A percentile compares a stretch with the other conserved stretches of the same genome.
These are phyloP conservation scores for Ranitomeya variabilis DNA, from an alignment of 2,113 vertebrate species.

Conservation along the genomic window DNA sequence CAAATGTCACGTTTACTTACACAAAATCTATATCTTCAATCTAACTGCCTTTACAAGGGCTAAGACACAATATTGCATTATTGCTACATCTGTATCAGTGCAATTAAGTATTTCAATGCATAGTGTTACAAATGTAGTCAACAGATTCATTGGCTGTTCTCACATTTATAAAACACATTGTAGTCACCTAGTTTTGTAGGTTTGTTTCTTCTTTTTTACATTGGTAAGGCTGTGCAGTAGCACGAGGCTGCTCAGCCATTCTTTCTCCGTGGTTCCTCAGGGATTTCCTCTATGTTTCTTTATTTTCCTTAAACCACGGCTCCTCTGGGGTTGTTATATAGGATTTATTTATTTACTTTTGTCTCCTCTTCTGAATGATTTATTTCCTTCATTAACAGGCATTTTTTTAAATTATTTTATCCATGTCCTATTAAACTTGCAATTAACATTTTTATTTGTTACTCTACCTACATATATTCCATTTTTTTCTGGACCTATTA, in stretches of 20 bases:
- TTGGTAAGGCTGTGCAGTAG: neutral
- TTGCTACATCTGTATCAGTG: neutral
- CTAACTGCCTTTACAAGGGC: neutral
- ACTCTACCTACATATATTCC: too few relatives aligned
- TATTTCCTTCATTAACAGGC: too few relatives aligned
- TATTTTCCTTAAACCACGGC: neutral
- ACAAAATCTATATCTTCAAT: slow-evolving; percentile 9
- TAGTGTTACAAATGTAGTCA: neutral
- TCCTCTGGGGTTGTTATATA: too few relatives aligned
- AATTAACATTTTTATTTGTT: too few relatives aligned
- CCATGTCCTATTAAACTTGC: too few relatives aligned
- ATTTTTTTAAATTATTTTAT: too few relatives aligned
- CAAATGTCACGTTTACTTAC: slow-evolving; percentile 17
- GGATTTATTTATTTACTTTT: too few relatives aligned
- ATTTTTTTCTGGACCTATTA: too few relatives aligned
- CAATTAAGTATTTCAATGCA: neutral
- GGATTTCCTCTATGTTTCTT: neutral
- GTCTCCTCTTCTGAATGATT: too few relatives aligned
- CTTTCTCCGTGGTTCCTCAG: neutral
- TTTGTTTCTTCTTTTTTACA: neutral
- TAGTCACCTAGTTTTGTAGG: neutral
- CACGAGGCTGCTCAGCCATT: neutral
- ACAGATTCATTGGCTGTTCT: neutral
- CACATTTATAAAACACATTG: neutral
- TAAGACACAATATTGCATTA: neutral